Base-by-base conservation (phyloP, 2,113 vertebrate genomes). In the Dicaeum eximium region DNA sequence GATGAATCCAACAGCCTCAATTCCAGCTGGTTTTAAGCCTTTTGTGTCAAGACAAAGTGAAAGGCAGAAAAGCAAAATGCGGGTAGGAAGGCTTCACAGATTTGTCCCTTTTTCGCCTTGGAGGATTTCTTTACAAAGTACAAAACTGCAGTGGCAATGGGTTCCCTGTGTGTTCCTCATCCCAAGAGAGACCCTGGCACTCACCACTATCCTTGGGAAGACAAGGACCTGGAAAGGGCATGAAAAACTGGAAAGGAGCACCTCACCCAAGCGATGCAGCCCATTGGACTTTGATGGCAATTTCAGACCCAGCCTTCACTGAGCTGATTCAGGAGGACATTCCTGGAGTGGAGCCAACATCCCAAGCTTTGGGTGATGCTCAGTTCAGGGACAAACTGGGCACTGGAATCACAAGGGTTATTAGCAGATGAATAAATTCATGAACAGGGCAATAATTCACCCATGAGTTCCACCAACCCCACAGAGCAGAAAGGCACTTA, bases 281-380 rank as follows among this genome's bases (percentile, higher is more conserved):
- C 60, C 37, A 0, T 13, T 33, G 40, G 61, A 24, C 13, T 60
- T 57, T 31, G 31, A n/a, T 57, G 37, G 7, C 24, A 78, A 33
- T 66, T 73, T 80, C 22, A n/a, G 17, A 10, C 0, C 3, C 24
- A 56, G 5, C 6, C 20, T 20, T 33, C 70, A 24, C 1, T 9
- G 27, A 8, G 8, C 27, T 40, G 48, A 37, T 56, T 35, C 45
- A 22, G 0, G 1, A 30, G 8, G 31, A 57, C 2, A 0, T 33
- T 42, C 30, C n/a, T 18, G 42, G 21, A 0, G 2, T 5, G 9
- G 27, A 48, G 10, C 12, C 33, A 62, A 12, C 8, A 13, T 5
- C 33, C 22, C n/a, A 57, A 35, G 25, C 5, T 44, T 4, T 58
- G 50, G 1, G 1, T 11, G 61, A 6, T 4, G 48, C 28, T 58